Conservation (phyloP, 2,113 vertebrate genomes). For the Limnothrissa miodon region DNA sequence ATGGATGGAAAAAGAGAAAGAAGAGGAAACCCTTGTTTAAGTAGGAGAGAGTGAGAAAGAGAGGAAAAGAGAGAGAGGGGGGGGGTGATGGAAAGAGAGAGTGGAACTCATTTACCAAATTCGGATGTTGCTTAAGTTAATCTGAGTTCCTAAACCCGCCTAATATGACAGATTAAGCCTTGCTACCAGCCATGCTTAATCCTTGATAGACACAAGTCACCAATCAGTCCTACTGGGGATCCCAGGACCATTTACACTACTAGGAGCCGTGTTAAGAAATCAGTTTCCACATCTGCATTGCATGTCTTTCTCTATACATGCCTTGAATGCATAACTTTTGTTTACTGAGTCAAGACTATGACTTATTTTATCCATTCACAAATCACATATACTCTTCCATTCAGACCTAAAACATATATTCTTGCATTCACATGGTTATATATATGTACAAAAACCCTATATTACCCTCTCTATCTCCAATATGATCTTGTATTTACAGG, state of each 20-base stretch:
- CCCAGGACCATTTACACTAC: neutral
- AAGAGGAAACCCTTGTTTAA: neutral
- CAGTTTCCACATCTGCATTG: neutral
- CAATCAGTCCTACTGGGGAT: neutral
- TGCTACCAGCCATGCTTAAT: neutral
- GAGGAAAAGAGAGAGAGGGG: neutral
- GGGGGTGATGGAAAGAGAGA: neutral
- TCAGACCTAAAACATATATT: too few relatives aligned
- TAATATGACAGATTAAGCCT: conserved; percentile 11
- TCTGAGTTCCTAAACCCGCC: conserved; percentile 4
- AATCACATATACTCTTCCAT: too few relatives aligned
- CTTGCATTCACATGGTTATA: too few relatives aligned
- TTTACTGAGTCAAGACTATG: too few relatives aligned
- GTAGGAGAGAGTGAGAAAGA: neutral
- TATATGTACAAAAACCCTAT: too few relatives aligned
- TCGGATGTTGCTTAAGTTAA: conserved; percentile 1
- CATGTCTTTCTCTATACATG: neutral
- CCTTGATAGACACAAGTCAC: conserved; percentile 8
- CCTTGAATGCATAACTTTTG: too few relatives aligned
- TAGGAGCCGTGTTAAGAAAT: neutral
- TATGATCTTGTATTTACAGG: too few relatives aligned
- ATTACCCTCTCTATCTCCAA: too few relatives aligned
- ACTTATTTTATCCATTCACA: too few relatives aligned
- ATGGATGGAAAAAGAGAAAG: neutral
- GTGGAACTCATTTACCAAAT: conserved; percentile 1